These are phyloP conservation scores for Platycheirus albimanus DNA, from an alignment of 2,888 invertebrate species.

Conservation along the genomic window DNA sequence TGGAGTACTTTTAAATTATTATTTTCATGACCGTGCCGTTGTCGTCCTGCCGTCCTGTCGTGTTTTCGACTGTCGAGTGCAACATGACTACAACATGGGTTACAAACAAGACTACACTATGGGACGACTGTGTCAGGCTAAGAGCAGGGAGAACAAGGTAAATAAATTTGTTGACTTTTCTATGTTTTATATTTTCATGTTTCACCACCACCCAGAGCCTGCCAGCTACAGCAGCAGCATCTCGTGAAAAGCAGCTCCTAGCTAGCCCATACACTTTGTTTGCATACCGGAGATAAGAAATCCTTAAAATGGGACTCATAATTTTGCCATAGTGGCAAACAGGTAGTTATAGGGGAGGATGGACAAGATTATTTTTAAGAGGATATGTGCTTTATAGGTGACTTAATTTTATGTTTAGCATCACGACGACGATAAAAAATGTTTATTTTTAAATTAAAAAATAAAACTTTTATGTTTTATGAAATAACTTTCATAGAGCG, in stretches of 20 bases:
- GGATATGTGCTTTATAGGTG: constrained; percentile 44
- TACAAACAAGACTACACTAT: constrained; percentile 34
- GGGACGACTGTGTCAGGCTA: constrained; percentile 36
- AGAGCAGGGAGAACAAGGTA: constrained; percentile 38
- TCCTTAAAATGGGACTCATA: constrained; percentile 44
- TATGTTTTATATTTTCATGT: constrained; percentile 65
- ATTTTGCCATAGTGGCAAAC: constrained; percentile 59
- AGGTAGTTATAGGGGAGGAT: constrained; percentile 13
- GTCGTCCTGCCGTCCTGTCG: no score
- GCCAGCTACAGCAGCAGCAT: background rate
- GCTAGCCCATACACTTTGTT: constrained; percentile 33
- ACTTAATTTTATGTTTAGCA: constrained; percentile 57
- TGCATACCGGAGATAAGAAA: constrained; percentile 34
- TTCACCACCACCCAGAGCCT: no score
- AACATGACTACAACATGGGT: constrained; percentile 41
- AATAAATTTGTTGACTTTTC: constrained; percentile 64
- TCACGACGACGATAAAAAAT: constrained; percentile 26
- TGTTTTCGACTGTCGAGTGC: constrained; percentile 35
- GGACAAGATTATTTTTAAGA: constrained; percentile 57
- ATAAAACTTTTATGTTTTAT: background rate
- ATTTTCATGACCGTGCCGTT: constrained; percentile 52
- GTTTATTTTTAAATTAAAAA: constrained; percentile 21
- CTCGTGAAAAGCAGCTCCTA: background rate
- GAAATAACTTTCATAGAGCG: background rate
- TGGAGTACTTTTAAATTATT: constrained; percentile 59